Conservation (phyloP, 1,140 invertebrate species). For the Geopemphigus sp. region DNA sequence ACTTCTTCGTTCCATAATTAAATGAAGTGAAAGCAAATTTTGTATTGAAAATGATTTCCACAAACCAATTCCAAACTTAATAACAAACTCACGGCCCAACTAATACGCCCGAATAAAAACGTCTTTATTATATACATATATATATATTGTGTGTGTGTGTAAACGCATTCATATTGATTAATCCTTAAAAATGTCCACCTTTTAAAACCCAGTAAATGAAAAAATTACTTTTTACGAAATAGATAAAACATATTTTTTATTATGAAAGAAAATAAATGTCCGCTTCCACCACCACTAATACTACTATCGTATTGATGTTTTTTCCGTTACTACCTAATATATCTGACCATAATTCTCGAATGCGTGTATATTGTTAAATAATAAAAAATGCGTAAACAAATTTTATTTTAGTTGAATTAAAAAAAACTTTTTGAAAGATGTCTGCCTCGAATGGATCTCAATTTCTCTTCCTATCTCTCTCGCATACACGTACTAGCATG, state of each 20-base stretch:
- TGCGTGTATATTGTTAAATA: slow-evolving; percentile 31
- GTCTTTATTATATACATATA: background rate
- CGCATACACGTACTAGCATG: background rate
- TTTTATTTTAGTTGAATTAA: slow-evolving; percentile 26
- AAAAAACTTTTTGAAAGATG: slow-evolving; percentile 9
- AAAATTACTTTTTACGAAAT: slow-evolving; percentile 22
- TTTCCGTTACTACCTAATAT: slow-evolving; percentile 21
- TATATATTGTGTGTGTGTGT: background rate
- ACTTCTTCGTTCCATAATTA: background rate
- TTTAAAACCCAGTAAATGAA: background rate
- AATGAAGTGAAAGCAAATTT: background rate
- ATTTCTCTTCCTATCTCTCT: background rate
- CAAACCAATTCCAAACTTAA: background rate
- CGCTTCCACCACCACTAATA: background rate
- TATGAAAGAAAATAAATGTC: slow-evolving; percentile 13
- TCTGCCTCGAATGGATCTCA: background rate
- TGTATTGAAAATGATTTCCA: background rate
- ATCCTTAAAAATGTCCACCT: background rate
- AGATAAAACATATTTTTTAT: slow-evolving; percentile 31
- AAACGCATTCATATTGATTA: background rate
- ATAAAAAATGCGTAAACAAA: slow-evolving; percentile 34
- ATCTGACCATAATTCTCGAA: slow-evolving; percentile 17
- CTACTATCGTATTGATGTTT: background rate
- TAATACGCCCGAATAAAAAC: background rate
- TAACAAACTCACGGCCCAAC: too few species aligned